Evolutionary conservation across 2,113 vertebrate genomes (phyloP), one percentile per base, ranked within the genome.

Genomic region (Bombycilla garrulus): DNA sequence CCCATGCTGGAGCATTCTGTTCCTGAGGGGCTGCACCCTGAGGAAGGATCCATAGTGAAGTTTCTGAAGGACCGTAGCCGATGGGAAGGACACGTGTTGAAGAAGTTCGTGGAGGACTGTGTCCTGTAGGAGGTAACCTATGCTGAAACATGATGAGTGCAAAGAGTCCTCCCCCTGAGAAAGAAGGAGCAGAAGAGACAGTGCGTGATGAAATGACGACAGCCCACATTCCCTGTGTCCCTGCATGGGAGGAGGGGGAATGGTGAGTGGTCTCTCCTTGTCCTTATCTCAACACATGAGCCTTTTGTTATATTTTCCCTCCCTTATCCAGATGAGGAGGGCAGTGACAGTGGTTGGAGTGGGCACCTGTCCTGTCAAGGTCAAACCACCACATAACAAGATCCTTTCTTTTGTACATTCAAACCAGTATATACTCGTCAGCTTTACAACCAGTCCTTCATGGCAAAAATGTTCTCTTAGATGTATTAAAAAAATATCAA

Each of bases 91-190:
- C 25, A 42, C 17, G 38, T 1, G 5, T 4, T 33, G 25, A 25
- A 50, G 40, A 66, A 56, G 6, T 31, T 69, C 4, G 13, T 50
- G 24, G 36, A 62, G 11, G 35, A 73, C 35, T 50, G 5, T 38
- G 4, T 38, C 42, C 28, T 35, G 4, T 38, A 51, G 26, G 4
- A 48, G 9, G 3, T 2, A 62, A 31, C 15, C 24, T 11, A 35
- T 0, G 0, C 9, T 77, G 35, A 15, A 66, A 33, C 5, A 23
- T 11, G 3, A 40, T 24, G 40, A 26, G 11, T 11, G 15, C 28
- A 24, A 56, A 35, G 25, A 61, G 13, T 48, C 17, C 10, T 79
- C 2, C 10, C 10, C 10, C 10, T 20, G 23, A 29, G 23, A 13
- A 83, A 22, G 9, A 72, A 67, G 25, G 18, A 56, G 25, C 12